These are phyloP conservation scores for Myocastor coypus DNA, from an alignment of 2,113 vertebrate genomes.

Conservation along the genomic window DNA sequence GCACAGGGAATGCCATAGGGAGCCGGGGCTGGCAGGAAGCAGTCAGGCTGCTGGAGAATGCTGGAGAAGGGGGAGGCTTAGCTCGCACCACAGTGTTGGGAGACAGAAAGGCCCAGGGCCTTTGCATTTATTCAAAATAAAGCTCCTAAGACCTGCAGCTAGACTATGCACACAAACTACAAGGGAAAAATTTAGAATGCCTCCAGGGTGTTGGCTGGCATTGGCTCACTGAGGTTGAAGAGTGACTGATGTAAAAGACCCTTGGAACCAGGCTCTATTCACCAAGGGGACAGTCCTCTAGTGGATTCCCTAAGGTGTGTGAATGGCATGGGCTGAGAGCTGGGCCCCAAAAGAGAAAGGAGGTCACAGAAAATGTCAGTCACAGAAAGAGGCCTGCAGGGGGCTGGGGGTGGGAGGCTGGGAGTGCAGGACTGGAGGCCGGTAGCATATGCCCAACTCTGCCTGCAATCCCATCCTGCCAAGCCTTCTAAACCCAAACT, in stretches of 20 bases:
- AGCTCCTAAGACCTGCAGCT: not conserved
- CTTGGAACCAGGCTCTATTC: not conserved
- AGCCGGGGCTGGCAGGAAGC: not conserved
- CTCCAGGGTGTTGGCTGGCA: not conserved
- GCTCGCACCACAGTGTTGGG: not conserved
- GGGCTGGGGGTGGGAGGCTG: rapidly evolving
- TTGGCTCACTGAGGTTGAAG: not conserved
- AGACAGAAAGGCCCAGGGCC: not conserved
- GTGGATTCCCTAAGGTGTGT: not conserved
- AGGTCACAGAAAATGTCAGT: too few relatives aligned
- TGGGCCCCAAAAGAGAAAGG: not conserved
- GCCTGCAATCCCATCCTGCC: not conserved
- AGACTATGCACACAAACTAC: not conserved
- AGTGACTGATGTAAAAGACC: not conserved
- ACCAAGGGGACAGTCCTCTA: not conserved
- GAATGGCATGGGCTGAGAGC: not conserved
- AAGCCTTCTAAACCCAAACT: not conserved
- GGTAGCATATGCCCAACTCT: not conserved
- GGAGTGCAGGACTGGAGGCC: not conserved
- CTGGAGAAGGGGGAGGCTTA: not conserved
- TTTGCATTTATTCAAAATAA: not conserved
- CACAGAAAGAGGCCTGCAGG: not conserved
- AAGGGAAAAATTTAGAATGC: not conserved
- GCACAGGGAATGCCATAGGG: too few relatives aligned
- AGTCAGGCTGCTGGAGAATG: not conserved